Conservation (phyloP, 2,888 invertebrate genomes). For the Neoascia interrupta region DNA sequence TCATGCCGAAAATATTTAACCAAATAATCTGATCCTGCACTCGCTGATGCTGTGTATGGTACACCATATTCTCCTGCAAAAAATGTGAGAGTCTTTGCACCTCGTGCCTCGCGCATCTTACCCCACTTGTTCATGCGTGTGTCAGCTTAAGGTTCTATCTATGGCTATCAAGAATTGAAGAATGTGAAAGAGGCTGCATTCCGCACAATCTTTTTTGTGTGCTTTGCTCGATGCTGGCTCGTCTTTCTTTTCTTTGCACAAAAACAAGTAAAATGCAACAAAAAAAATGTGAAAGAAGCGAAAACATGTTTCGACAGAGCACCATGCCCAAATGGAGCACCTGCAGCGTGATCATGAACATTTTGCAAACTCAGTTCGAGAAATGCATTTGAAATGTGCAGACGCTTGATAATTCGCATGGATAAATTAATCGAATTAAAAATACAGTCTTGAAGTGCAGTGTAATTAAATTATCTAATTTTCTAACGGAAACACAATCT, state of each 20-base stretch:
- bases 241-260: constrained; percentile 25
- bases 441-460: too few species aligned
- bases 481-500: too few species aligned
- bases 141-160: constrained; percentile 45
- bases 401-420: constrained; percentile 4
- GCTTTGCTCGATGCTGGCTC: constrained; percentile 27
- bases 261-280: constrained; percentile 12
- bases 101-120: too few species aligned
- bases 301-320: constrained; percentile 52
- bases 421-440: too few species aligned
- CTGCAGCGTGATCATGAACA: constrained; percentile 33
- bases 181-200: constrained; percentile 36
- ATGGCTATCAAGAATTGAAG: constrained; percentile 28
- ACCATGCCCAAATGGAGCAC: constrained; percentile 26
- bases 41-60: too few species aligned
- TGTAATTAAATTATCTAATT: too few species aligned
- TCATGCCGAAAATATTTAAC: too few species aligned
- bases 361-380: constrained; percentile 60
- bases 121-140: constrained; percentile 8
- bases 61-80: too few species aligned
- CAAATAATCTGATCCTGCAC: too few species aligned
- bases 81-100: too few species aligned
- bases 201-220: constrained; percentile 11
- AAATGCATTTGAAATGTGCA: constrained; percentile 60
- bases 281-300: constrained; percentile 11